Base-by-base conservation (phyloP, 2,888 invertebrate genomes). In the Conchocele bisecta region DNA sequence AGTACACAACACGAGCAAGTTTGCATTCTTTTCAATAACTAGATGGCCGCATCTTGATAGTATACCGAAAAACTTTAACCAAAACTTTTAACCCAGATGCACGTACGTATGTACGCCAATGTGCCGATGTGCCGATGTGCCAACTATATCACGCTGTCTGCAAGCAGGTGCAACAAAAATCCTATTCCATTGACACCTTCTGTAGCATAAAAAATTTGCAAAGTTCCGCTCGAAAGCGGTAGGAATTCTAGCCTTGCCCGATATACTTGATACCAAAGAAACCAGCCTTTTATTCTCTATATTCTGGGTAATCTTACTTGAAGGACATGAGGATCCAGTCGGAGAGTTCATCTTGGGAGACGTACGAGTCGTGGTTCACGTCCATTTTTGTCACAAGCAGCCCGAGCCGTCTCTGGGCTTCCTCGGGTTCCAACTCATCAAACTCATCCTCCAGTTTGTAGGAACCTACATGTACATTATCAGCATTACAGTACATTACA, bases 261-360 rank as follows among this genome's bases (percentile, higher is more conserved):
- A 11, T 11, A 13, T 11, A 35, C 37, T n/a, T 35, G 11, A 11
- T n/a, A 35, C 13, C 37, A 35, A 35, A 13, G n/a, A 35, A 35
- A 35, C 37, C 13, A 35, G n/a, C 13, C 37, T 13, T 13, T 35
- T 13, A 11, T 13, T 35, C 11, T 35, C 11, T 35, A 35, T 35
- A 11, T 13, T n/a, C 17, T 48, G 6, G 29, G 17, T 7, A n/a
- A 26, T 66, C 60, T 74, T 75, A 88, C 88, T 69, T 81, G 92
- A 98, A 98, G 17, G 98, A 98, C 83, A 95, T 94, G 79, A 97
- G 92, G 86, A 99, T 97, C 98, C 98, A 99, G 3, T 95, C 94
- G 89, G 95, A 95, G 11, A 99, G 92, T 91, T 99, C 98, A 59
- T 93, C 92, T 69, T 95, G 93, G 90, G 95, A 95, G 70, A 99